Evolutionary conservation across 1,140 invertebrate species (phyloP).

Genomic region (Drosophila grimshawi): DNA sequence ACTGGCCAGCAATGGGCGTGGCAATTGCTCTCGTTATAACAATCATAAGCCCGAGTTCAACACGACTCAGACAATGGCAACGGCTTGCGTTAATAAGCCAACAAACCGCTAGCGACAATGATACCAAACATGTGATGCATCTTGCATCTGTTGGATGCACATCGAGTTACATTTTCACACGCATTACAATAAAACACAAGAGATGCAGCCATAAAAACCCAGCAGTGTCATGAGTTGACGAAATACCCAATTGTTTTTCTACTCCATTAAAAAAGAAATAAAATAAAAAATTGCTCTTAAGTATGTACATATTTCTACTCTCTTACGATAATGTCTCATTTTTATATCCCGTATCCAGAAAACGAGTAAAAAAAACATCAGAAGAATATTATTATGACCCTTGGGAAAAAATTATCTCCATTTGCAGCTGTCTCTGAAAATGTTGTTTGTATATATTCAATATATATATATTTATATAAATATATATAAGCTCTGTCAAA

Average conservation of each 20-base stretch:
- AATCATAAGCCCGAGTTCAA: constrained; percentile 49
- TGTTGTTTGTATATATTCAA: background rate
- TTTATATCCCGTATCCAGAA: no score
- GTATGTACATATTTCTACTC: no score
- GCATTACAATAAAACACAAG: constrained; percentile 41
- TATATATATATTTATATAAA: background rate
- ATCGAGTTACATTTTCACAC: constrained; percentile 67
- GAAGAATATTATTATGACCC: no score
- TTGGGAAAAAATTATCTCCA: no score
- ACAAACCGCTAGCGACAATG: constrained; percentile 16
- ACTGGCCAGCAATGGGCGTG: constrained; percentile 30
- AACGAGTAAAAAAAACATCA: no score
- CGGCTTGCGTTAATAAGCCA: constrained; percentile 56
- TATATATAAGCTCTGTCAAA: background rate
- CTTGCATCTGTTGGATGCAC: constrained; percentile 42
- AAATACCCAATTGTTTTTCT: constrained; percentile 30
- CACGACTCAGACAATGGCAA: constrained; percentile 55
- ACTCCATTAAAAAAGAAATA: background rate
- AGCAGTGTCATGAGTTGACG: constrained; percentile 26
- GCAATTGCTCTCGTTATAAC: constrained; percentile 36
- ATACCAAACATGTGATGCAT: constrained; percentile 31
- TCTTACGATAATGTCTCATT: no score
- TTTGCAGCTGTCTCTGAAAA: no score
- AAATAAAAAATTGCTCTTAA: background rate
- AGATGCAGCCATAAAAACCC: constrained; percentile 39